These are phyloP conservation scores for Drosophila merina DNA, from an alignment of 2,888 invertebrate species.

Conservation along the genomic window DNA sequence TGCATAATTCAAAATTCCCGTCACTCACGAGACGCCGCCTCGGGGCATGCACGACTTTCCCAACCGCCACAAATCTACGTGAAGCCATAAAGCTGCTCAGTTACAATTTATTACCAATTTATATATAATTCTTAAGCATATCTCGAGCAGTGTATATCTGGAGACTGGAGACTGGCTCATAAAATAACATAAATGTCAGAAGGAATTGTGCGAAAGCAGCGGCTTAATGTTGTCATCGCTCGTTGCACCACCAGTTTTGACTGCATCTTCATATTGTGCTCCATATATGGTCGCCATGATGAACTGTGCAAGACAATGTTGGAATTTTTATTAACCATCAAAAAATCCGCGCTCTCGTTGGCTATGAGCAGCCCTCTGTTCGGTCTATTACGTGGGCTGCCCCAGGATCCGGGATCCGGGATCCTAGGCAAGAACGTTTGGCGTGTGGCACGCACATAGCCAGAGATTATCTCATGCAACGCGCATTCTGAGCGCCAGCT, in stretches of 20 bases:
- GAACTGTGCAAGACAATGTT: constrained; percentile 79
- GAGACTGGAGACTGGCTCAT: constrained; percentile 21
- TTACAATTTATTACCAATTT: constrained; percentile 42
- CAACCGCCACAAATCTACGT: constrained; percentile 26
- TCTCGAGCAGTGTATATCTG: neutral
- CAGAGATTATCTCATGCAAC: constrained; percentile 74
- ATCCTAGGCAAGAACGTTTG: constrained; percentile 50
- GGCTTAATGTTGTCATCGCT: constrained; percentile 51
- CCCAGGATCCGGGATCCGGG: constrained; percentile 23
- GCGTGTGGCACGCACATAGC: constrained; percentile 76
- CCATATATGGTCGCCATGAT: constrained; percentile 60
- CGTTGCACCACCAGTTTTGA: constrained; percentile 32
- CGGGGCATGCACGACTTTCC: constrained; percentile 16
- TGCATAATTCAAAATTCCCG: constrained; percentile 75
- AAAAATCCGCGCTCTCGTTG: constrained; percentile 60
- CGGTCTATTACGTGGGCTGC: constrained; percentile 5
- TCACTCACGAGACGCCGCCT: constrained; percentile 58
- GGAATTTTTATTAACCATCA: constrained; percentile 82
- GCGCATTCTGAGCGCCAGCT: constrained; percentile 59
- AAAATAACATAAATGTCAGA: constrained; percentile 33
- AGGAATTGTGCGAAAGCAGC: constrained; percentile 34
- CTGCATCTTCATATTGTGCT: constrained; percentile 34
- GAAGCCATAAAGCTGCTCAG: constrained; percentile 50
- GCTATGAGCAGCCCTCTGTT: constrained; percentile 4
- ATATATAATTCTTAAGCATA: constrained; percentile 24